Evolutionary conservation across 2,888 invertebrate genomes (phyloP).

Genomic region (Vandiemenella viatica): DNA sequence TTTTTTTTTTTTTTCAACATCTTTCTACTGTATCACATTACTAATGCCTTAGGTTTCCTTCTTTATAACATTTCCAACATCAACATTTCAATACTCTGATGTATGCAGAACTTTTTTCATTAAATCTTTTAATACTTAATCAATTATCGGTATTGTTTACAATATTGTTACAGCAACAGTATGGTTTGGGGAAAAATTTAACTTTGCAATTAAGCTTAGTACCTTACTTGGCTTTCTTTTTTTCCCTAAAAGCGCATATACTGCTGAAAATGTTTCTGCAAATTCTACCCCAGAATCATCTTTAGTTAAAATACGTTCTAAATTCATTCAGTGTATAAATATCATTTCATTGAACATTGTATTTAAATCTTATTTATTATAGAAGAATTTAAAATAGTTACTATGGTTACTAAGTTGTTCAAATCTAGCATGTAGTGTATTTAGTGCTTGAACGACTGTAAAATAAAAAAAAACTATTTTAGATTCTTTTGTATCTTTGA

Average conservation of each 20-base stretch:
- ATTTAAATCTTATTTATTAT: slow-evolving; percentile 15
- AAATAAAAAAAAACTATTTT: slow-evolving; percentile 16
- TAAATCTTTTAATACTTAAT: no score
- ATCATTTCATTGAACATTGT: slow-evolving; percentile 11
- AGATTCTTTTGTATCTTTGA: slow-evolving; percentile 15
- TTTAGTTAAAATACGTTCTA: no score
- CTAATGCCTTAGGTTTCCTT: no score
- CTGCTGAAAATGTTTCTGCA: slow-evolving; percentile 10
- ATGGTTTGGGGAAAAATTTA: background rate
- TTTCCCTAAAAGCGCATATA: slow-evolving; percentile 10
- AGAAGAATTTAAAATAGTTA: slow-evolving; percentile 16
- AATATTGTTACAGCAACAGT: background rate
- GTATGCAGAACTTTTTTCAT: no score
- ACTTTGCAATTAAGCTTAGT: no score
- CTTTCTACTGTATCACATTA: no score
- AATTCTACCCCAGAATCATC: no score
- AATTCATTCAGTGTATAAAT: slow-evolving; percentile 12
- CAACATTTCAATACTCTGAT: no score
- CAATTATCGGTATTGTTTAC: background rate
- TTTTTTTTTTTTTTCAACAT: background rate
- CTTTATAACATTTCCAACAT: no score
- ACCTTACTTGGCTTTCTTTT: slow-evolving; percentile 1
- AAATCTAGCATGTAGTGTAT: no score
- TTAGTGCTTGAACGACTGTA: no score
- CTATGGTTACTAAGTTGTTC: no score